phyloP scores from a whole-genome alignment of 2,888 invertebrate genomes.

The Leptarthrus brevirostris region DNA sequence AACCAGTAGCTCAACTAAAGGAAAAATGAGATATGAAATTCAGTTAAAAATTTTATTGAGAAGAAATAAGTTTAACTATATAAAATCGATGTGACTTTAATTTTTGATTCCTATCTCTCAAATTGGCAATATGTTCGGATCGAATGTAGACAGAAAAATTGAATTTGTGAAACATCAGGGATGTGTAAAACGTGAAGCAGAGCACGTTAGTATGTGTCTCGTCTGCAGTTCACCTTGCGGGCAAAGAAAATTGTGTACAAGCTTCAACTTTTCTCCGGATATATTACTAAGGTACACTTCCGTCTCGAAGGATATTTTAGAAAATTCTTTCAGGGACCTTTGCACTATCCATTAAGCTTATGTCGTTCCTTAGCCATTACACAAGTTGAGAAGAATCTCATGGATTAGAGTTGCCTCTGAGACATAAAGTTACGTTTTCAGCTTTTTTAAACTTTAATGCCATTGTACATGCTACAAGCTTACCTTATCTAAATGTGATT shows the following conservation, averaged over 20 bases:
- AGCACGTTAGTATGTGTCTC: neutral
- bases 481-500: conserved; percentile 4
- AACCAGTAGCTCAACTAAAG: no score
- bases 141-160: conserved; percentile 13
- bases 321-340: conserved; percentile 17
- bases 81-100: neutral
- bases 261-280: conserved; percentile 10
- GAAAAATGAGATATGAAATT: no score
- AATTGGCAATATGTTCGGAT: conserved; percentile 16
- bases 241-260: conserved; percentile 26
- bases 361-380: conserved; percentile 34
- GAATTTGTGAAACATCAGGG: conserved; percentile 13
- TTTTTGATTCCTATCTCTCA: conserved; percentile 3
- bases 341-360: conserved; percentile 31
- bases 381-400: conserved; percentile 22
- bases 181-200: neutral
- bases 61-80: neutral
- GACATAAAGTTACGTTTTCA: conserved; percentile 16
- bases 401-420: conserved; percentile 13
- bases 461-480: neutral
- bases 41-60: no score
- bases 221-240: conserved; percentile 21
- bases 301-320: conserved; percentile 11
- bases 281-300: conserved; percentile 16
- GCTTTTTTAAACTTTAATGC: conserved; percentile 16